These are phyloP conservation scores for Drosophila mayri DNA, from an alignment of 1,140 invertebrate species.

Conservation along the genomic window DNA sequence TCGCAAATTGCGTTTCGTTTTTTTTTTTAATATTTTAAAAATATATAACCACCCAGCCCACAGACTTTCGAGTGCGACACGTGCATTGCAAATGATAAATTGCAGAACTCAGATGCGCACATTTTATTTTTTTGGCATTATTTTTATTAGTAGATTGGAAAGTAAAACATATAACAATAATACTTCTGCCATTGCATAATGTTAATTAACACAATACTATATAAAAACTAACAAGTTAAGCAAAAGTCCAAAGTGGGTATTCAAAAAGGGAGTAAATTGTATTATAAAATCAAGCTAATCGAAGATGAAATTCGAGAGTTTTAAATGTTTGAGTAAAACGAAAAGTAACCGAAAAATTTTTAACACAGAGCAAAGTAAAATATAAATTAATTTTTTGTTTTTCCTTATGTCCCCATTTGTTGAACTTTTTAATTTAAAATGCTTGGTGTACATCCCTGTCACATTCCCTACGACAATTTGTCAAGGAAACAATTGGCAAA, in stretches of 20 bases:
- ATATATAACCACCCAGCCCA: slow-evolving; percentile 29
- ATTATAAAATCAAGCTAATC: neutral
- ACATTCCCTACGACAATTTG: slow-evolving; percentile 42
- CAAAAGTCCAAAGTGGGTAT: no score
- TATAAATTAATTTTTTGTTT: no score
- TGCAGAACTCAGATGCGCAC: slow-evolving; percentile 54
- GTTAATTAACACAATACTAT: no score
- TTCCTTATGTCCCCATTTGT: neutral
- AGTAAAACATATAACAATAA: neutral
- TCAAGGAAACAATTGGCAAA: slow-evolving; percentile 42
- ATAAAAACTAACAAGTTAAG: no score
- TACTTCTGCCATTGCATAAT: neutral
- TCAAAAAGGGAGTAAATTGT: no score
- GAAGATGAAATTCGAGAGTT: no score
- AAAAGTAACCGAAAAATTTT: no score
- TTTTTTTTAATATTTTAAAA: slow-evolving; percentile 50
- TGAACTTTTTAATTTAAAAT: slow-evolving; percentile 28
- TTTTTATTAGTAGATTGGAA: slow-evolving; percentile 57
- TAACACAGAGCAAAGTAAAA: no score
- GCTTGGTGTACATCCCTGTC: slow-evolving; percentile 4
- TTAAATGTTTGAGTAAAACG: no score
- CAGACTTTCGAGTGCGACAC: slow-evolving; percentile 39
- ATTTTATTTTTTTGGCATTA: slow-evolving; percentile 4
- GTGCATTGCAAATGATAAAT: slow-evolving; percentile 59
- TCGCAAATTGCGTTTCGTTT: slow-evolving; percentile 8